Evolutionary conservation across 2,113 vertebrate genomes (phyloP).

Genomic region (Paradoxurus hermaphroditus): DNA sequence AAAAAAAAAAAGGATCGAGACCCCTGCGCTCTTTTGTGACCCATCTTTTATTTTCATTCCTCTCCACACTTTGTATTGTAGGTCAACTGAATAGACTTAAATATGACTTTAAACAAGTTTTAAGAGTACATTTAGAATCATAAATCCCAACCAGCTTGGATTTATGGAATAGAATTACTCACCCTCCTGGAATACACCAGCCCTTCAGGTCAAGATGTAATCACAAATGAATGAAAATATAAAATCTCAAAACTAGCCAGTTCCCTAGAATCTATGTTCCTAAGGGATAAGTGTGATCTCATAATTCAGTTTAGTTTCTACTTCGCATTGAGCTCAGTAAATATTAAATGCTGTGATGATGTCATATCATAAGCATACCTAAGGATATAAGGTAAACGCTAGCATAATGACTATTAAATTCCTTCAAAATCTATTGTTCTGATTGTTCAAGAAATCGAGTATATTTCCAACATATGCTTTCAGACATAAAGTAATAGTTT

Average conservation of each 20-base stretch:
- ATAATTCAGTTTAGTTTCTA: constrained; percentile 5
- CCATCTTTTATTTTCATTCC: neutral
- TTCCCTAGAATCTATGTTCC: neutral
- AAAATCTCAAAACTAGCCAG: neutral
- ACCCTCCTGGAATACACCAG: neutral
- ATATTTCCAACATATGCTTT: neutral
- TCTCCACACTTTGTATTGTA: neutral
- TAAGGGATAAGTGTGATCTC: neutral
- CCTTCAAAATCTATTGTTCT: neutral
- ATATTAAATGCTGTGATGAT: constrained; percentile 31
- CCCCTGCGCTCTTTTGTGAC: neutral
- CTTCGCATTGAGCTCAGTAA: constrained; percentile 8
- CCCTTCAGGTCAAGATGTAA: constrained; percentile 19
- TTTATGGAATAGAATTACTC: constrained; percentile 10
- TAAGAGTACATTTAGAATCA: constrained; percentile 23
- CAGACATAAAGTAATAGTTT: neutral
- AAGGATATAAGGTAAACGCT: neutral
- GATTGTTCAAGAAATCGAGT: neutral
- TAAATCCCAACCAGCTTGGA: neutral
- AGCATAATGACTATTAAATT: neutral
- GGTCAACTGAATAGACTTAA: neutral
- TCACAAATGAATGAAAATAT: constrained; percentile 1
- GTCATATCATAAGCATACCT: neutral
- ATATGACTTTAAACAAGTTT: neutral
- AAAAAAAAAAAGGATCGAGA: neutral